Conservation (phyloP, 2,888 invertebrate genomes). For the Julus scanicus region DNA sequence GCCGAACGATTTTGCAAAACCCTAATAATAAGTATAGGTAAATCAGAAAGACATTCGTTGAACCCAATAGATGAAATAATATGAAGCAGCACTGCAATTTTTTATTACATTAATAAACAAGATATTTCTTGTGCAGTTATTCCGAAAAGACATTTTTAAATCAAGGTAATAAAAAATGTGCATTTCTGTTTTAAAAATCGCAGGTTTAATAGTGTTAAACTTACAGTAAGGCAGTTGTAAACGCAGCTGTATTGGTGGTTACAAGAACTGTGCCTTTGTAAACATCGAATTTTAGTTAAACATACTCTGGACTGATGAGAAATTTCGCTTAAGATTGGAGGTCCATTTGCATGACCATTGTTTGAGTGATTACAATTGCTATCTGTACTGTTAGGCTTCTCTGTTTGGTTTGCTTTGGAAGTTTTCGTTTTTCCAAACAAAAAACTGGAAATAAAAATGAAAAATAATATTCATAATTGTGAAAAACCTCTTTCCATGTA, state of each 20-base stretch:
- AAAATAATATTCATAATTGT: too few relatives aligned
- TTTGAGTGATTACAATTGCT: constrained; percentile 4
- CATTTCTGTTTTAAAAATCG: background rate
- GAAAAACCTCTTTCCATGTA: too few relatives aligned
- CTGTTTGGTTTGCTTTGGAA: background rate
- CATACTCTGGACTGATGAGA: background rate
- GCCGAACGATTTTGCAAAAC: constrained; percentile 38
- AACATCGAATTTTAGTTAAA: background rate
- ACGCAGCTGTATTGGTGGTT: constrained; percentile 51
- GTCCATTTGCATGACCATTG: background rate
- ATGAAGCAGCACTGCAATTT: too few relatives aligned
- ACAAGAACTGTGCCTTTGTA: constrained; percentile 48
- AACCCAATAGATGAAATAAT: too few relatives aligned
- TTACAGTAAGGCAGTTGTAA: background rate
- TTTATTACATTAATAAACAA: too few relatives aligned
- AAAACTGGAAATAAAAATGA: background rate
- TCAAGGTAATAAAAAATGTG: background rate
- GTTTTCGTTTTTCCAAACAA: background rate
- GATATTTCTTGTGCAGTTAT: too few relatives aligned
- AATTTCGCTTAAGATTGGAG: background rate
- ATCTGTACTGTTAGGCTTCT: background rate
- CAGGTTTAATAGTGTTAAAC: background rate
- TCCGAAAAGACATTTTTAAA: too few relatives aligned
- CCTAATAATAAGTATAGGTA: constrained; percentile 5
- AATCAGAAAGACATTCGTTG: too few relatives aligned